phyloP scores from a whole-genome alignment of 2,113 vertebrate species.

The Mystacornis crossleyi region DNA sequence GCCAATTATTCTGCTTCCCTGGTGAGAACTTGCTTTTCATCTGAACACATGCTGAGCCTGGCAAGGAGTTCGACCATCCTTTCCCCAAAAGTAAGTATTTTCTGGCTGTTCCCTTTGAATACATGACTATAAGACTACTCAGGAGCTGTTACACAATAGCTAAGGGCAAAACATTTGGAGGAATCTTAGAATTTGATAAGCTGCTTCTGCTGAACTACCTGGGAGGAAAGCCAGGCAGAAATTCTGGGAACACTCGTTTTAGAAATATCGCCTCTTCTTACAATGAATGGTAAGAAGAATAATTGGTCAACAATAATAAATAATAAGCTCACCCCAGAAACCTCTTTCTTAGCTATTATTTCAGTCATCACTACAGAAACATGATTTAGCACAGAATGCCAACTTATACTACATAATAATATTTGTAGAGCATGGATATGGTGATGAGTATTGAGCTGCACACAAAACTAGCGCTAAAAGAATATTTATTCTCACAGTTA shows the following conservation, averaged over 20 bases:
- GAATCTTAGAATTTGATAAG: background rate
- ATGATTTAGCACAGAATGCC: background rate
- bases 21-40: background rate
- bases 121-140: background rate
- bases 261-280: background rate
- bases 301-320: background rate
- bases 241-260: background rate
- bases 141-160: background rate
- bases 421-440: background rate
- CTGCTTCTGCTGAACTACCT: background rate
- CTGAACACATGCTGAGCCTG: rapidly evolving
- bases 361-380: background rate
- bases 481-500: background rate
- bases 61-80: background rate
- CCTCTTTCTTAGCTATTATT: background rate
- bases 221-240: background rate
- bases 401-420: background rate
- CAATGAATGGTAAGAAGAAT: background rate
- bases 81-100: background rate
- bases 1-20: background rate
- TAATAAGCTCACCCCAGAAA: background rate
- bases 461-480: background rate
- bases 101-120: background rate
- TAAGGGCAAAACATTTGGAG: background rate
- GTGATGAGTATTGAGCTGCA: background rate